Percentiles rank a stretch among this genome's conserved stretches.
Conservation (phyloP, 2,113 vertebrate species). For the Menura novaehollandiae region DNA sequence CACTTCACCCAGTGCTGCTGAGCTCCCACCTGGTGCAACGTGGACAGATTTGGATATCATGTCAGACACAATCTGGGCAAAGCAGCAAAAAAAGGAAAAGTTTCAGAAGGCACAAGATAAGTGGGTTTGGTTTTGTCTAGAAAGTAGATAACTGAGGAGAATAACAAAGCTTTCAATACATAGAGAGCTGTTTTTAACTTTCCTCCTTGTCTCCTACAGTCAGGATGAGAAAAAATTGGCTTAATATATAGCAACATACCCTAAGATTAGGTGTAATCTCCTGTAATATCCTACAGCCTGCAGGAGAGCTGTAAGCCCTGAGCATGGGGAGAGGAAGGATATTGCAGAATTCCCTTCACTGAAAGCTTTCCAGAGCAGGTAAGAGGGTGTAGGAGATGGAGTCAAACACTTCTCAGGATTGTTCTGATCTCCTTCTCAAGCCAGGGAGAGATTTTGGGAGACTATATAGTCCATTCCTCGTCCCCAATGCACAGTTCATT, state of each 20-base stretch:
- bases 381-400: neutral
- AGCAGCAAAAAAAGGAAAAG: neutral
- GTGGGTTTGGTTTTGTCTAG: conserved; percentile 15
- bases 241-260: neutral
- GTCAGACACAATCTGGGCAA: conserved; percentile 39
- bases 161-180: neutral
- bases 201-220: neutral
- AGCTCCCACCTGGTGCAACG: conserved; percentile 38
- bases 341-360: neutral
- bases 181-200: neutral
- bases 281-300: neutral
- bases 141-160: neutral
- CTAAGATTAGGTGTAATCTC: neutral
- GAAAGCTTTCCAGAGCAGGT: neutral
- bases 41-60: conserved; percentile 27
- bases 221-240: neutral
- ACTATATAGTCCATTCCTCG: neutral
- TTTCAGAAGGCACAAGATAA: conserved; percentile 5
- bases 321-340: neutral
- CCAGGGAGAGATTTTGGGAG: neutral
- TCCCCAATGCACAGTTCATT: neutral
- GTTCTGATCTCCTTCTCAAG: neutral
- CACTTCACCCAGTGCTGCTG: neutral
- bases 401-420: neutral
- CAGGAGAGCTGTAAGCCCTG: neutral